Conservation (phyloP, 1,140 invertebrate species). For the Sitobion miscanthi region DNA sequence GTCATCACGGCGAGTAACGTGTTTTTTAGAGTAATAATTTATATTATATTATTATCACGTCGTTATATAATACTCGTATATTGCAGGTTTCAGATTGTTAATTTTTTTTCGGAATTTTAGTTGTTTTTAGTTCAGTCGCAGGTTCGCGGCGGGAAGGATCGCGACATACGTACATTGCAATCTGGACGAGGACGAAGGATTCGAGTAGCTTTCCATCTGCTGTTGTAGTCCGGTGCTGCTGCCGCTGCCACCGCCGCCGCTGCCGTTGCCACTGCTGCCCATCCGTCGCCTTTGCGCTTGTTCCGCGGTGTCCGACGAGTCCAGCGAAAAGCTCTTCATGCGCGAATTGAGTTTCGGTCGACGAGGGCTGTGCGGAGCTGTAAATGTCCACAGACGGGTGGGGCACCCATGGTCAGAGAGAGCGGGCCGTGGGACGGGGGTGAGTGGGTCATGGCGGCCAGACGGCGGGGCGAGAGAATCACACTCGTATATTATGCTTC, state of each 20-base stretch:
- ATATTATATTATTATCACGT: neutral
- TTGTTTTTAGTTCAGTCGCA: too few relatives aligned
- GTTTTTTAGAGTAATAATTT: neutral
- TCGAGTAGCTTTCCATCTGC: constrained; percentile 59
- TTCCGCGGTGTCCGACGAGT: constrained; percentile 91
- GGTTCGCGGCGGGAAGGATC: neutral
- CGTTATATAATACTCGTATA: neutral
- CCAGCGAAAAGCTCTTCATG: constrained; percentile 96
- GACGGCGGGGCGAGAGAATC: neutral
- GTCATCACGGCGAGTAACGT: too few relatives aligned
- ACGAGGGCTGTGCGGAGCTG: constrained; percentile 94
- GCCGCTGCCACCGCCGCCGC: constrained; percentile 68
- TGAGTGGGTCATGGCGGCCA: neutral
- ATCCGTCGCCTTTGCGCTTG: constrained; percentile 78
- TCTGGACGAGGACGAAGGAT: constrained; percentile 65
- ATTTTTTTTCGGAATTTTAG: neutral
- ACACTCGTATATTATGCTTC: neutral
- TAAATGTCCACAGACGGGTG: constrained; percentile 59
- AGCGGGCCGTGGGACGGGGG: neutral
- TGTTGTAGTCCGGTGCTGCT: constrained; percentile 58
- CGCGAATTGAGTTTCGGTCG: constrained; percentile 93
- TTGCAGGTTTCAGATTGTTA: neutral
- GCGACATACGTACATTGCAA: constrained; percentile 63
- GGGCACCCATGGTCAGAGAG: constrained; percentile 44
- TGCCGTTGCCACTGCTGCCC: constrained; percentile 69